phyloP scores from a whole-genome alignment of 2,113 vertebrate species.

The Saccopteryx bilineata region DNA sequence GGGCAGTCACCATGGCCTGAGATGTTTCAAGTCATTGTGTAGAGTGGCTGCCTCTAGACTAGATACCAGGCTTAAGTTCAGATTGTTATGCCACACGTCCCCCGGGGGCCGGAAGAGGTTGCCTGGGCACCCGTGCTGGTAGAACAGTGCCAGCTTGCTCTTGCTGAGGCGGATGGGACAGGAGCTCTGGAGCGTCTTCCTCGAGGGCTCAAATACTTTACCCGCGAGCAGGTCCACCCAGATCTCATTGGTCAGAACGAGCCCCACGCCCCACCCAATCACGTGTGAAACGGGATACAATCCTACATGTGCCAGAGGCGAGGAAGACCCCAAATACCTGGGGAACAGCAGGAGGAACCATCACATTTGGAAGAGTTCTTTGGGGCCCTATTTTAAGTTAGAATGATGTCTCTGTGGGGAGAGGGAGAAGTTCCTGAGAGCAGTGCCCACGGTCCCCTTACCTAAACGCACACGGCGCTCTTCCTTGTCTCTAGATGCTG shows the following conservation, averaged over 20 bases:
- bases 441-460: background rate
- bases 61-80: background rate
- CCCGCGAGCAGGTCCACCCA: background rate
- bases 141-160: background rate
- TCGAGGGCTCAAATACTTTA: too few relatives aligned
- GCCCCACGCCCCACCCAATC: background rate
- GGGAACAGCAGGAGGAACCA: background rate
- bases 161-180: fast-evolving
- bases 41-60: background rate
- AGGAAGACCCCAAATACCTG: background rate
- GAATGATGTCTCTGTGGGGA: background rate
- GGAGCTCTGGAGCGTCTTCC: background rate
- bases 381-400: background rate
- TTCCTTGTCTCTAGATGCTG: background rate
- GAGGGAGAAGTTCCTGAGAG: background rate
- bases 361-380: background rate
- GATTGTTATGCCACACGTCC: background rate
- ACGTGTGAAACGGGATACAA: fast-evolving
- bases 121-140: fast-evolving
- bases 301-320: too few relatives aligned
- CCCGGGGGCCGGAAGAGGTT: background rate
- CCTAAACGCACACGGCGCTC: background rate
- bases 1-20: background rate
- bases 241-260: background rate
- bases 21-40: background rate